These are phyloP conservation scores for Poecile montanus DNA, from an alignment of 2,797 vertebrate genomes.

Conservation along the genomic window DNA sequence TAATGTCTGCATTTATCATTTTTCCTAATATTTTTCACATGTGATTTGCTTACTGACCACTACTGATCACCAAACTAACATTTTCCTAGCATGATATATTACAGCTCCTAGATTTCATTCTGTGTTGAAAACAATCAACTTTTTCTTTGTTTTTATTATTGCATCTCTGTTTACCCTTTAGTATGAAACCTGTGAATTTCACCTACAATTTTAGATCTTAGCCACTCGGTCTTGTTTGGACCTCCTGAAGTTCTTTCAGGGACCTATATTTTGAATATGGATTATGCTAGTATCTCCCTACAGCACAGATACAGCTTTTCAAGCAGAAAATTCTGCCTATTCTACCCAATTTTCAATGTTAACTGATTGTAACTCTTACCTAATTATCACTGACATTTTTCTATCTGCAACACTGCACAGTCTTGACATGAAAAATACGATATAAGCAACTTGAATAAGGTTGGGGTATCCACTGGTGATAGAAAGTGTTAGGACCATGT, in stretches of 20 bases:
- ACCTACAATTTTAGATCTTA: not conserved
- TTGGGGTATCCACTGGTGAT: not conserved
- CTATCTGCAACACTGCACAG: constrained; percentile 20
- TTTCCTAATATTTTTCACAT: not conserved
- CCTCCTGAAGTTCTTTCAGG: not conserved
- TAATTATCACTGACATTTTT: constrained; percentile 5
- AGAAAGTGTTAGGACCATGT: not conserved
- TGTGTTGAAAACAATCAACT: not conserved
- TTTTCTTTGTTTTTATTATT: not conserved
- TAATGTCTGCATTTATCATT: not conserved
- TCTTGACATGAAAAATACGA: constrained; percentile 12
- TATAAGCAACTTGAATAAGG: not conserved
- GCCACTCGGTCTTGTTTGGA: not conserved
- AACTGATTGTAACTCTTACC: constrained; percentile 29
- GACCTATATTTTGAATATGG: not conserved
- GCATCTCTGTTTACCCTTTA: not conserved
- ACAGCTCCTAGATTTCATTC: not conserved
- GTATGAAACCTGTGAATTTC: not conserved
- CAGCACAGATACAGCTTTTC: not conserved
- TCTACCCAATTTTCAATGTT: constrained; percentile 34
- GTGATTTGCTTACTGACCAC: not conserved
- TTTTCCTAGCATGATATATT: not conserved
- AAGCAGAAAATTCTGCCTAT: not conserved
- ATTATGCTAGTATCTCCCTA: not conserved
- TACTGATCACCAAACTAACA: not conserved